These are phyloP conservation scores for Cyrtonyx montezumae DNA, from an alignment of 2,113 vertebrate genomes.

Conservation along the genomic window DNA sequence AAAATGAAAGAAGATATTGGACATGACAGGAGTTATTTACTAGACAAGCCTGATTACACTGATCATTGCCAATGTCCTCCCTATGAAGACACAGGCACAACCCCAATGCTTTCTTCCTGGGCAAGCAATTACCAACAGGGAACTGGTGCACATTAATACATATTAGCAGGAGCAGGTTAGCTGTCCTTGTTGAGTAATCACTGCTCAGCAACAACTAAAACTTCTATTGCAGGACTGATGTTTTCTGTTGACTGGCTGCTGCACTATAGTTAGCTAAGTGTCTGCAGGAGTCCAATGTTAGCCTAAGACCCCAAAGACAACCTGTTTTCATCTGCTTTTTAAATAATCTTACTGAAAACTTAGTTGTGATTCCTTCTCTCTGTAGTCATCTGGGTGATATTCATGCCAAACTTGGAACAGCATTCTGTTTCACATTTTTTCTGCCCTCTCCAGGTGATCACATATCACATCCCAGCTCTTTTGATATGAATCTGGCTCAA, in stretches of 20 bases:
- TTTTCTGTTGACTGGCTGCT: neutral
- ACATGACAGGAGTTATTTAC: neutral
- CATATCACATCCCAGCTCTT: neutral
- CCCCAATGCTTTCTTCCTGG: neutral
- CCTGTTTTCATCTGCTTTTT: neutral
- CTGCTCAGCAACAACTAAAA: neutral
- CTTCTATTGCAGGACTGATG: neutral
- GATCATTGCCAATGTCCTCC: neutral
- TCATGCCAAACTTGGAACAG: neutral
- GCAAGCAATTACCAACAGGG: neutral
- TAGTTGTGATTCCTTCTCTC: neutral
- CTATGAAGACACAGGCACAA: neutral
- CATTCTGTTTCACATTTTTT: neutral
- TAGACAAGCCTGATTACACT: slow-evolving; percentile 20
- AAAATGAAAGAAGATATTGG: neutral
- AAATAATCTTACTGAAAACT: neutral
- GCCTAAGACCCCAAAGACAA: neutral
- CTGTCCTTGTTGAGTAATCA: neutral
- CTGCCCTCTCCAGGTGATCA: neutral
- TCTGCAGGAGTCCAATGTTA: neutral
- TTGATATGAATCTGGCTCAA: neutral
- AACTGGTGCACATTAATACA: rapidly evolving
- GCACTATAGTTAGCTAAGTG: neutral
- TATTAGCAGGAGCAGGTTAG: neutral
- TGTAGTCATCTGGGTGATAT: neutral